A percentile compares a stretch with the other conserved stretches of the same genome.
Evolutionary conservation across 35 echinoderm and acorn worm species (phyloP).

Genomic region (Stichopus chloronotus): DNA sequence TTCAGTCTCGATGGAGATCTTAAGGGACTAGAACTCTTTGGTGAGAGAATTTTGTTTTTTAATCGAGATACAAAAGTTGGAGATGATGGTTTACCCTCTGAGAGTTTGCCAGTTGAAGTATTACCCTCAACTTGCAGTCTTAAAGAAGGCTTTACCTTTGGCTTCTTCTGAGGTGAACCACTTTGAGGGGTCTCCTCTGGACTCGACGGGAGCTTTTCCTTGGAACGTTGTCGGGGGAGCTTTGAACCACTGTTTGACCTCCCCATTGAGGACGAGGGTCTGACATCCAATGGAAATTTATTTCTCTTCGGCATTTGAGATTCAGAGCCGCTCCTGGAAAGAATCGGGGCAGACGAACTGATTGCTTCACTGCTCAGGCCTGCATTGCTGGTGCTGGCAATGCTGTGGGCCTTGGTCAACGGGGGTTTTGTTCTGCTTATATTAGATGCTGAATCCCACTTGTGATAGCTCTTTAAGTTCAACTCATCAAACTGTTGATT

Average conservation of each 20-base stretch:
- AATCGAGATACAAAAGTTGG: constrained; percentile 28
- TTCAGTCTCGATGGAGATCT: neutral
- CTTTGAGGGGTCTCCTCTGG: constrained; percentile 19
- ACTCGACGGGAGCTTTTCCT: constrained; percentile 17
- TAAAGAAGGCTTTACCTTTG: constrained; percentile 26
- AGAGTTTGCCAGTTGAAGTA: neutral
- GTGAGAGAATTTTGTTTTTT: constrained; percentile 42
- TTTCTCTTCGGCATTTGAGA: constrained; percentile 32
- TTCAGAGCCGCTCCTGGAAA: constrained; percentile 32
- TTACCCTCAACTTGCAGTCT: constrained; percentile 19
- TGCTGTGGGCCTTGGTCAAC: constrained; percentile 15
- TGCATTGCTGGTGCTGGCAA: constrained; percentile 2
- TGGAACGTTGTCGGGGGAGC: constrained; percentile 18
- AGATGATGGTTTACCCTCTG: constrained; percentile 12
- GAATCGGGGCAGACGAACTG: neutral
- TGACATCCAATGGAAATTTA: constrained; percentile 36
- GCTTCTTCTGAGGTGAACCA: constrained; percentile 31
- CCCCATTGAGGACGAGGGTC: constrained; percentile 17
- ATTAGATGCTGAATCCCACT: neutral
- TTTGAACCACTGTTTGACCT: constrained; percentile 18
- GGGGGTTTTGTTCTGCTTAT: constrained; percentile 5
- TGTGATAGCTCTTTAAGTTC: neutral
- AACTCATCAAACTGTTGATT: constrained; percentile 39
- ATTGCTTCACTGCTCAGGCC: neutral
- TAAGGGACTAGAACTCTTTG: constrained; percentile 21